Evolutionary conservation across 53 echinoderm and acorn worm genomes (phyloP).

Genomic region (Astropecten irregularis): DNA sequence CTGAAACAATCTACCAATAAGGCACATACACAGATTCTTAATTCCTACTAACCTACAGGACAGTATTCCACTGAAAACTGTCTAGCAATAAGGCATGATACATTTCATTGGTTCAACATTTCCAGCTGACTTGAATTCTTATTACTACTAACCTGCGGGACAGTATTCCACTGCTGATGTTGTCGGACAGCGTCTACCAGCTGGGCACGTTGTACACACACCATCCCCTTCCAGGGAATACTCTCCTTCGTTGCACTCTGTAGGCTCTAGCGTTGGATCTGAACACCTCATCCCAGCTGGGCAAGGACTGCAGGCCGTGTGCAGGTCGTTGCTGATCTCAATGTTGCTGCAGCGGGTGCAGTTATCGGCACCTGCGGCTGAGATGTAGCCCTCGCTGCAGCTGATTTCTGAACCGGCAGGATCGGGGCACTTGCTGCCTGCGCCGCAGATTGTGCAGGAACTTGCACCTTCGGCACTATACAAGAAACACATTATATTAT

Average conservation of each 20-base stretch:
- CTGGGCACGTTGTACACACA: constrained; percentile 76
- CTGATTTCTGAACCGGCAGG: constrained; percentile 66
- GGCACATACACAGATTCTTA: too few relatives aligned
- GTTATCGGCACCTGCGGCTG: constrained; percentile 76
- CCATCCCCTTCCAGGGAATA: constrained; percentile 81
- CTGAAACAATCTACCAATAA: too few relatives aligned
- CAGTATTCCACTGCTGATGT: constrained; percentile 73
- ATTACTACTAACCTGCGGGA: constrained; percentile 78
- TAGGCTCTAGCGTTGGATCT: constrained; percentile 79
- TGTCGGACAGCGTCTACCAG: constrained; percentile 79
- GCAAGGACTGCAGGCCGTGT: constrained; percentile 85
- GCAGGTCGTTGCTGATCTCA: constrained; percentile 68
- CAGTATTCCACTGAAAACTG: too few relatives aligned
- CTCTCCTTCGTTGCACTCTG: constrained; percentile 77
- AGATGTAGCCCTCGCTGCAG: constrained; percentile 83
- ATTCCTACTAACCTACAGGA: too few relatives aligned
- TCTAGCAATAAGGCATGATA: too few relatives aligned
- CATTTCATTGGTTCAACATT: too few relatives aligned
- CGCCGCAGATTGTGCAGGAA: constrained; percentile 78
- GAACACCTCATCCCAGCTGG: constrained; percentile 84
- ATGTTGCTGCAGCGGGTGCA: constrained; percentile 90
- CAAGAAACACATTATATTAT: too few relatives aligned
- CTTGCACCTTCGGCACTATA: constrained; percentile 44
- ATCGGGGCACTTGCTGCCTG: constrained; percentile 80
- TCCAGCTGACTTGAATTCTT: too few relatives aligned